These are phyloP conservation scores for Onthophagus taurus DNA, from an alignment of 1,140 invertebrate genomes.

Conservation along the genomic window DNA sequence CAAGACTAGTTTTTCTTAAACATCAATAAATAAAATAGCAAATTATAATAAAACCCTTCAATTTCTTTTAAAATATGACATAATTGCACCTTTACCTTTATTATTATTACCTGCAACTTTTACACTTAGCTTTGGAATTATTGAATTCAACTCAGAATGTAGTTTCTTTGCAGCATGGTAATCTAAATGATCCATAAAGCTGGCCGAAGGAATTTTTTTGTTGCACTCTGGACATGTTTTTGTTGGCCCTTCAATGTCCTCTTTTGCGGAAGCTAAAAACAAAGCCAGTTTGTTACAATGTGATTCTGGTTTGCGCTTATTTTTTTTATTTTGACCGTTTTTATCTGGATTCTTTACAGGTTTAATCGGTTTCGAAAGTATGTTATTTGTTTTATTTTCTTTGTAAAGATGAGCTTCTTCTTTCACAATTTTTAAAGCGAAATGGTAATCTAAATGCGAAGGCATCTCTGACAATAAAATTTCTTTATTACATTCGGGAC, in stretches of 20 bases:
- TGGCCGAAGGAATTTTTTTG: slow-evolving; percentile 45
- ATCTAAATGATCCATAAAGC: slow-evolving; percentile 55
- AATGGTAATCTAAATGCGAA: slow-evolving; percentile 51
- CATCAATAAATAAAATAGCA: no score
- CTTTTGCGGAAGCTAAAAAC: slow-evolving; percentile 15
- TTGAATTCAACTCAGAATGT: slow-evolving; percentile 41
- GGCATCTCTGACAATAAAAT: slow-evolving; percentile 38
- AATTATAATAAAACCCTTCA: no score
- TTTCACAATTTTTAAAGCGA: slow-evolving; percentile 46
- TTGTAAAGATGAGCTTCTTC: slow-evolving; percentile 38
- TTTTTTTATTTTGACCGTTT: slow-evolving; percentile 9
- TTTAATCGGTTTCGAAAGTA: slow-evolving; percentile 10
- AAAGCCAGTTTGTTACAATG: slow-evolving; percentile 2
- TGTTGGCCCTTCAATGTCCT: slow-evolving; percentile 27
- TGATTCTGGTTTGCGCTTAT: slow-evolving; percentile 16
- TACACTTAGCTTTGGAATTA: neutral
- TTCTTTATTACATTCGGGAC: slow-evolving; percentile 44
- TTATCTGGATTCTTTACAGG: no score
- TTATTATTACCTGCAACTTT: no score
- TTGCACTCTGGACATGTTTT: slow-evolving; percentile 53
- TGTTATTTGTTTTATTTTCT: slow-evolving; percentile 14
- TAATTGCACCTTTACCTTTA: no score
- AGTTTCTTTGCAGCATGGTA: slow-evolving; percentile 61
- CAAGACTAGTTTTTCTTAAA: no score
- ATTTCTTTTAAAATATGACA: no score